Evolutionary conservation across 2,888 invertebrate genomes (phyloP), one percentile per base, ranked within the genome.

Genomic region (Sphinx pinastri): DNA sequence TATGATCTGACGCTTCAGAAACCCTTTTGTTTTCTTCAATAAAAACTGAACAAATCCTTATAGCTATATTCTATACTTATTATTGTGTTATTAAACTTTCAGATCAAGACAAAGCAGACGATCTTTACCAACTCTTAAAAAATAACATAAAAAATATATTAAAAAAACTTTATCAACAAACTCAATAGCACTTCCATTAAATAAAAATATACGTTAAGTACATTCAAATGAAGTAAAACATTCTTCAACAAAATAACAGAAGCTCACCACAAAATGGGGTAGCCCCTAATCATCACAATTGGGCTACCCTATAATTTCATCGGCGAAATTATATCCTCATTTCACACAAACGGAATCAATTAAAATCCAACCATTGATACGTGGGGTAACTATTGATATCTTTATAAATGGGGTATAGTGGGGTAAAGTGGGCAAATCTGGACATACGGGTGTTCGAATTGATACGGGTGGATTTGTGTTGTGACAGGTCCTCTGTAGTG

Each of bases 381-480:
- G 82, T 85, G 79, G 90, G 91, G 88, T 72, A 73, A 90, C 90
- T 93, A 93, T 91, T 93, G 92, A 94, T 93, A 93, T 92, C 90
- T 90, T 84, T 87, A 89, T 90, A 91, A 90, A 91, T 92, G 83
- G 89, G 87, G 90, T 91, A 88, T 91, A 91, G 85, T 91, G 88
- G 87, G 88, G 90, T 91, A 88, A 91, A 91, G 84, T 91, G 88
- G 87, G 83, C 84, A 80, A 88, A 91, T 91, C 87, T 88, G 81
- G 85, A 75, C 85, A 92, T 93, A 93, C 92, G 92, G 93, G 92
- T 81, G 78, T 71, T 77, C 75, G 81, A 80, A 89, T 88, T 87
- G 87, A 93, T 93, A 92, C 93, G 93, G 93, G 93, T 82, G 79
- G 84, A 82, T 85, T 73, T 73, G 71, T 90, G 86, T 88, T 89